Evolutionary conservation across 1,140 invertebrate species (phyloP).

Genomic region (Cyclina sinensis): DNA sequence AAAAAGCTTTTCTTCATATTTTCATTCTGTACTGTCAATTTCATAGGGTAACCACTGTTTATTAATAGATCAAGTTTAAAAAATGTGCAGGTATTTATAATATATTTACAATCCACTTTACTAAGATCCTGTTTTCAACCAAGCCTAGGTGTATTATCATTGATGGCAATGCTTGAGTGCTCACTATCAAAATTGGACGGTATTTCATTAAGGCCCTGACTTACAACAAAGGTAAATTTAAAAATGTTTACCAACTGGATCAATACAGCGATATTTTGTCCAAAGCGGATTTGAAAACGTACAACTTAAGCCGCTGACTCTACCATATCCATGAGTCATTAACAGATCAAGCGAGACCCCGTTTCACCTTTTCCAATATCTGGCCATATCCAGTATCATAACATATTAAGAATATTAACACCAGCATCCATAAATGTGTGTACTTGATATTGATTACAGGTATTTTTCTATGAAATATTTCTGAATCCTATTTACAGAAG

Average conservation of each 20-base stretch:
- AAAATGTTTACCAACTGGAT: slow-evolving; percentile 13
- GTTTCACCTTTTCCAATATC: slow-evolving; percentile 1
- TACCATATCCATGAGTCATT: slow-evolving; percentile 9
- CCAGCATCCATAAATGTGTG: not conserved
- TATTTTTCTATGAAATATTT: not conserved
- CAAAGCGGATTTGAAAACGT: not conserved
- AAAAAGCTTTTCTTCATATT: too few species aligned
- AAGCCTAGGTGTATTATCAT: slow-evolving; percentile 15
- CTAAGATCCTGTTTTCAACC: slow-evolving; percentile 36
- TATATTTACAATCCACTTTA: not conserved
- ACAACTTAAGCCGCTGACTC: not conserved
- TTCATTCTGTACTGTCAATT: too few species aligned
- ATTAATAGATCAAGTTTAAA: not conserved
- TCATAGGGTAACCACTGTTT: too few species aligned
- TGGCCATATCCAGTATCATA: not conserved
- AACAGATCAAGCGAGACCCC: not conserved
- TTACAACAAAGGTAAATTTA: slow-evolving; percentile 34
- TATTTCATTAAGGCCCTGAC: slow-evolving; percentile 27
- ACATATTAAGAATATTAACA: not conserved
- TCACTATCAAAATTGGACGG: slow-evolving; percentile 4
- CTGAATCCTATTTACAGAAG: too few species aligned
- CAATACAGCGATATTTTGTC: slow-evolving; percentile 14
- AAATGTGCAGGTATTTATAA: slow-evolving; percentile 16
- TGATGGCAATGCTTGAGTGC: slow-evolving; percentile 4
- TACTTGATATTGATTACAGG: not conserved